Conservation (phyloP, 2,113 vertebrate genomes). For the Turdus rufiventris region DNA sequence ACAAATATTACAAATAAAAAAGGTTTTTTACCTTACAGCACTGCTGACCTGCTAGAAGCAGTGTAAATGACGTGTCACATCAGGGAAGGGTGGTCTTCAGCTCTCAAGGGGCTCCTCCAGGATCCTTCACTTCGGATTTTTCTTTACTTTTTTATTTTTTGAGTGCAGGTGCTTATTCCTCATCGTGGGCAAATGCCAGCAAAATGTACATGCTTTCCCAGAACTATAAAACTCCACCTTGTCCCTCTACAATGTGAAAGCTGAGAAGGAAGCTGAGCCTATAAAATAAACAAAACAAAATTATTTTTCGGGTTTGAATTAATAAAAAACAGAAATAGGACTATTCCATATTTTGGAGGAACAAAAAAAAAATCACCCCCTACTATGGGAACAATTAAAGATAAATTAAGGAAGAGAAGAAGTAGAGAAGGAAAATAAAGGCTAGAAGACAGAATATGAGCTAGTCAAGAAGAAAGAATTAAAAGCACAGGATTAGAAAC, state of each 20-base stretch:
- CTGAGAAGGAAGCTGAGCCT: not conserved
- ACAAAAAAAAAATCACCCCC: not conserved
- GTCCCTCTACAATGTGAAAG: not conserved
- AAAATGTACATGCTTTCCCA: not conserved
- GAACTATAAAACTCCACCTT: not conserved
- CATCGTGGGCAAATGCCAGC: not conserved
- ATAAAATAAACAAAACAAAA: not conserved
- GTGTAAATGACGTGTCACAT: rapidly evolving
- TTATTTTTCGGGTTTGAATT: not conserved
- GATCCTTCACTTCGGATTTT: not conserved
- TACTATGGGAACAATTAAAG: not conserved
- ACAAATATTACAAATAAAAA: not conserved
- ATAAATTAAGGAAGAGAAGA: not conserved
- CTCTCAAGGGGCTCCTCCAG: not conserved
- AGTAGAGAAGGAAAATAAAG: not conserved
- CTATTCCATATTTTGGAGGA: not conserved
- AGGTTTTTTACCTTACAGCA: not conserved
- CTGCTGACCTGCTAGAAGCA: not conserved
- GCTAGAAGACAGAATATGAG: not conserved
- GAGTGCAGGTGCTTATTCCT: not conserved
- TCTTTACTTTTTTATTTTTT: not conserved
- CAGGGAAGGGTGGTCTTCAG: not conserved
- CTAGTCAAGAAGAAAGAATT: not conserved
- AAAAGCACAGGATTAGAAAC: not conserved
- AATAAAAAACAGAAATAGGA: not conserved